These are phyloP conservation scores for Meteorus cinctellus DNA, from an alignment of 2,888 invertebrate genomes.

Conservation along the genomic window DNA sequence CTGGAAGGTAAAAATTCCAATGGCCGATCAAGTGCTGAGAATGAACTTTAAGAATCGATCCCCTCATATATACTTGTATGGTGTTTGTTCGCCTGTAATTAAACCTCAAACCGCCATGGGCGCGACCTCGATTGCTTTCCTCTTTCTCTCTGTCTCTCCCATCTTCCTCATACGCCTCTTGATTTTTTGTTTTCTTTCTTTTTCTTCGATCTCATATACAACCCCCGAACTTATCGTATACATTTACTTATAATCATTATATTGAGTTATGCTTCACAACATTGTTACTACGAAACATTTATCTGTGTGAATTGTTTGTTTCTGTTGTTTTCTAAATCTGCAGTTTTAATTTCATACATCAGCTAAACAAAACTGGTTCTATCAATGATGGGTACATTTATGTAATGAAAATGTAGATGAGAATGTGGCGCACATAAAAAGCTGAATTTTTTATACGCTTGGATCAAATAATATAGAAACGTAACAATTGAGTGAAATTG, in stretches of 20 bases:
- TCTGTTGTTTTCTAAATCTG: no score
- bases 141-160: slow-evolving; percentile 42
- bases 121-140: slow-evolving; percentile 56
- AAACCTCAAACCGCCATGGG: slow-evolving; percentile 56
- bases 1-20: slow-evolving; percentile 18
- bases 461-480: no score
- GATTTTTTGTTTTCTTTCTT: slow-evolving; percentile 42
- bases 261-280: neutral
- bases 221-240: neutral
- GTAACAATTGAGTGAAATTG: no score
- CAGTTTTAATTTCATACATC: no score
- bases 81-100: slow-evolving; percentile 61
- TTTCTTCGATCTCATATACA: slow-evolving; percentile 1
- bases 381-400: no score
- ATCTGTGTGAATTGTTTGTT: no score
- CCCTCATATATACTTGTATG: slow-evolving; percentile 52
- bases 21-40: slow-evolving; percentile 37
- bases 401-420: no score
- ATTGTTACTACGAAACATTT: no score
- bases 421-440: no score
- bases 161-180: slow-evolving; percentile 52
- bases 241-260: slow-evolving; percentile 24
- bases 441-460: no score
- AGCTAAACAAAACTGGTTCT: no score
- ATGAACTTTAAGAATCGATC: slow-evolving; percentile 60